phyloP scores from a whole-genome alignment of 2,113 vertebrate genomes.

The Varanus salvator region DNA sequence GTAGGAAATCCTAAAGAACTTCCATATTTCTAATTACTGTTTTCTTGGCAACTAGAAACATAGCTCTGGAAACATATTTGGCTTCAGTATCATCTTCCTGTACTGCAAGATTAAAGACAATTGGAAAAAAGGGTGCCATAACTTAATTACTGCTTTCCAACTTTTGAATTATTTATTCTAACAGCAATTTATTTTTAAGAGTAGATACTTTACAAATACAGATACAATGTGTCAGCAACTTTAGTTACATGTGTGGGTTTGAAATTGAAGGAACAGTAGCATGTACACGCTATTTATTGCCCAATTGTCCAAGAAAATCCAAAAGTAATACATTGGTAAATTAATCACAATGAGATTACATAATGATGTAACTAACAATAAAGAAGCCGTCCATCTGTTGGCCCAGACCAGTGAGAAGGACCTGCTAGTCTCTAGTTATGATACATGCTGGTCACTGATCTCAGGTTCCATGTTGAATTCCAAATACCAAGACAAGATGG shows the following conservation, averaged over 20 bases:
- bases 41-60: not conserved
- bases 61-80: conserved; percentile 42
- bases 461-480: not conserved
- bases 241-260: conserved; percentile 16
- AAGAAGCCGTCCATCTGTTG: not conserved
- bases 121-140: conserved; percentile 34
- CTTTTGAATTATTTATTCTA: conserved; percentile 27
- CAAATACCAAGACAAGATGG: no score
- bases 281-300: conserved; percentile 45
- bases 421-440: not conserved
- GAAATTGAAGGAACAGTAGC: not conserved
- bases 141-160: conserved; percentile 1
- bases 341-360: conserved; percentile 31
- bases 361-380: no score
- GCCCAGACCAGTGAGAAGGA: not conserved
- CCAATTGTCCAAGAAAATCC: conserved; percentile 65
- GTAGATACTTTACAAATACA: conserved; percentile 39
- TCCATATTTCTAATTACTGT: conserved; percentile 22
- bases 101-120: conserved; percentile 7
- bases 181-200: conserved; percentile 23
- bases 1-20: conserved; percentile 46
- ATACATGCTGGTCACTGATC: not conserved
- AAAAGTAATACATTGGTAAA: conserved; percentile 43
- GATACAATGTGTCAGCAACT: conserved; percentile 52
- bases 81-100: conserved; percentile 15